Evolutionary conservation across 2,113 vertebrate species (phyloP).

Genomic region (Labrus mixtus): DNA sequence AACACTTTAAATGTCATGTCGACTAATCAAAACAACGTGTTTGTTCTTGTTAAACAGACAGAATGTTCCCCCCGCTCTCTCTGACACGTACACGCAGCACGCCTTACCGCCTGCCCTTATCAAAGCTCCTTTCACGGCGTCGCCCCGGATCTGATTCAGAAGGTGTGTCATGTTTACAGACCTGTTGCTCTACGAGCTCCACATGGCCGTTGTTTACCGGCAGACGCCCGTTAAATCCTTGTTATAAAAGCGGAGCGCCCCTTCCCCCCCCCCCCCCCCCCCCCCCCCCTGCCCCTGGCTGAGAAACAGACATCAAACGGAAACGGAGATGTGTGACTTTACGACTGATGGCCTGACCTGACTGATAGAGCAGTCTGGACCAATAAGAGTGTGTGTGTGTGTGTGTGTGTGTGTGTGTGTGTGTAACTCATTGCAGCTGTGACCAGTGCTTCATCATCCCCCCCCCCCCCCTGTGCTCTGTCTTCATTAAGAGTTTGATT

Average conservation of each 20-base stretch:
- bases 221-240: conserved; percentile 48
- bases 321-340: conserved; percentile 67
- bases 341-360: conserved; percentile 57
- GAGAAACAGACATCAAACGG: conserved; percentile 71
- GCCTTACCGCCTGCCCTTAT: conserved; percentile 64
- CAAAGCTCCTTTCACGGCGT: conserved; percentile 66
- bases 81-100: conserved; percentile 45
- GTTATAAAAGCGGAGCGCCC: conserved; percentile 17
- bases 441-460: conserved; percentile 46
- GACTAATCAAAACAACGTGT: conserved; percentile 61
- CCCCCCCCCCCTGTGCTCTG: conserved; percentile 27
- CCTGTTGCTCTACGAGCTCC: conserved; percentile 26
- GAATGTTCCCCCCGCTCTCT: neutral
- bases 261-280: neutral
- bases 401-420: conserved; percentile 50
- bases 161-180: conserved; percentile 64
- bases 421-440: conserved; percentile 69
- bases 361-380: conserved; percentile 63
- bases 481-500: conserved; percentile 69
- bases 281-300: conserved; percentile 10
- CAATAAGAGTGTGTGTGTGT: conserved; percentile 56
- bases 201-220: conserved; percentile 65
- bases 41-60: conserved; percentile 55
- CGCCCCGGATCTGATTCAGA: conserved; percentile 62
- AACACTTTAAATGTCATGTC: conserved; percentile 52